Conservation (phyloP, 2,113 vertebrate genomes). For the Festucalex cinctus region DNA sequence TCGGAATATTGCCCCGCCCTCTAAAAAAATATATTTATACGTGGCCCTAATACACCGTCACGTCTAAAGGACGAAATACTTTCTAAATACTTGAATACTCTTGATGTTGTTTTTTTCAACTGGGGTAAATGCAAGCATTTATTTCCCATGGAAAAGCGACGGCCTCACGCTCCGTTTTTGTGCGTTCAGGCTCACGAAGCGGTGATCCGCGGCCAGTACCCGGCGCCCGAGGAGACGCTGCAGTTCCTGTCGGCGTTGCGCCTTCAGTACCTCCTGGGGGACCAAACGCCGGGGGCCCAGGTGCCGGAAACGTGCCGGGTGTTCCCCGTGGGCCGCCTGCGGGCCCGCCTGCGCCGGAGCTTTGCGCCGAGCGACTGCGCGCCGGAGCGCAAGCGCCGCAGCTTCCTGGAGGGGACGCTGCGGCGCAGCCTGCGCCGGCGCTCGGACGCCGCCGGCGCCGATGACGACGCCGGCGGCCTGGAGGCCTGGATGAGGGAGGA, state of each 20-base stretch:
- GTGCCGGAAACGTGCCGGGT: constrained; percentile 83
- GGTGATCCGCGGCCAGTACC: constrained; percentile 89
- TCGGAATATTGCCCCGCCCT: too few species aligned
- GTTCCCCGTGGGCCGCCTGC: constrained; percentile 84
- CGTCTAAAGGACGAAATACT: too few species aligned
- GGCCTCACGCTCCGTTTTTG: too few species aligned
- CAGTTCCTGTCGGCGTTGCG: constrained; percentile 90
- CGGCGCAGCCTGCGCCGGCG: constrained; percentile 87
- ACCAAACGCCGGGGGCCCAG: constrained; percentile 66
- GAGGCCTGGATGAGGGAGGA: constrained; percentile 94
- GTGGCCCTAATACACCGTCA: too few species aligned
- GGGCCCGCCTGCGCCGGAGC: constrained; percentile 81
- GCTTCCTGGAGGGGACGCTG: constrained; percentile 93
- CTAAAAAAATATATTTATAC: too few species aligned
- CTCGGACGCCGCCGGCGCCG: constrained; percentile 82
- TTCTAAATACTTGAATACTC: too few species aligned
- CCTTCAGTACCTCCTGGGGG: constrained; percentile 87
- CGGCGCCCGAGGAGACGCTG: constrained; percentile 91
- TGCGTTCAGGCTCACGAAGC: constrained; percentile 86
- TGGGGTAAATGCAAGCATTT: too few species aligned
- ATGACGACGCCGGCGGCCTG: constrained; percentile 84
- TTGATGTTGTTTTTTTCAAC: too few species aligned
- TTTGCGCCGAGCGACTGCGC: constrained; percentile 70
- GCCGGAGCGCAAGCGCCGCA: constrained; percentile 83
- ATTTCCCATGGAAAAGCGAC: too few species aligned